A percentile compares a stretch with the other conserved stretches of the same genome.
These are phyloP conservation scores for Drosophila carrolli DNA, from an alignment of 1,140 invertebrate genomes.

Conservation along the genomic window DNA sequence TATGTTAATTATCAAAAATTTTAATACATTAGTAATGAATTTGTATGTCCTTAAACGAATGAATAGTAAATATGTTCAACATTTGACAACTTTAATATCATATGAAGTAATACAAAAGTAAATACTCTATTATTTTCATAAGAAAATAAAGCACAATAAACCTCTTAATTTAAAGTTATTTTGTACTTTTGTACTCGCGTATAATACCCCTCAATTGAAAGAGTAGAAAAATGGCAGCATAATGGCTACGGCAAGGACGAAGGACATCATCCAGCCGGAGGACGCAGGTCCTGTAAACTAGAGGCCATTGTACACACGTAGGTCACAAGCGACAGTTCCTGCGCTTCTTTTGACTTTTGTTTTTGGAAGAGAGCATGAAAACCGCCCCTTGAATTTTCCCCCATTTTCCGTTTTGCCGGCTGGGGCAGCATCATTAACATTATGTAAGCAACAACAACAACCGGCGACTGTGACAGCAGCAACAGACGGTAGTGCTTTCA, in stretches of 20 bases:
- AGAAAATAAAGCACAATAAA: not conserved
- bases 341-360: constrained; percentile 60
- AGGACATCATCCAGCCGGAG: constrained; percentile 14
- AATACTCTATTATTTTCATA: not conserved
- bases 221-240: not conserved
- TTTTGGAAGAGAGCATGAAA: constrained; percentile 74
- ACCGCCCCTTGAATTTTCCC: constrained; percentile 2
- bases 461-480: constrained; percentile 37
- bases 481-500: constrained; percentile 59
- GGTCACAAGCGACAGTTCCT: constrained; percentile 41
- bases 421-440: constrained; percentile 77
- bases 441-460: constrained; percentile 66
- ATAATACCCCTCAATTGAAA: constrained; percentile 1
- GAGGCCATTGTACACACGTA: constrained; percentile 35
- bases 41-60: no score
- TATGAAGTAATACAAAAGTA: no score
- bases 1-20: no score
- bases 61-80: no score
- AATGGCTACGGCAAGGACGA: constrained; percentile 12
- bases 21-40: no score
- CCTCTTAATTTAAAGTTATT: not conserved
- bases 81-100: no score
- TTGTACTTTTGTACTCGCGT: not conserved
- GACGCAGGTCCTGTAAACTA: constrained; percentile 40
- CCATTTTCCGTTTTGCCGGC: constrained; percentile 44